Percentiles rank a stretch among this genome's conserved stretches.
These are phyloP conservation scores for Clivina fossor DNA, from an alignment of 2,888 invertebrate genomes.

Conservation along the genomic window DNA sequence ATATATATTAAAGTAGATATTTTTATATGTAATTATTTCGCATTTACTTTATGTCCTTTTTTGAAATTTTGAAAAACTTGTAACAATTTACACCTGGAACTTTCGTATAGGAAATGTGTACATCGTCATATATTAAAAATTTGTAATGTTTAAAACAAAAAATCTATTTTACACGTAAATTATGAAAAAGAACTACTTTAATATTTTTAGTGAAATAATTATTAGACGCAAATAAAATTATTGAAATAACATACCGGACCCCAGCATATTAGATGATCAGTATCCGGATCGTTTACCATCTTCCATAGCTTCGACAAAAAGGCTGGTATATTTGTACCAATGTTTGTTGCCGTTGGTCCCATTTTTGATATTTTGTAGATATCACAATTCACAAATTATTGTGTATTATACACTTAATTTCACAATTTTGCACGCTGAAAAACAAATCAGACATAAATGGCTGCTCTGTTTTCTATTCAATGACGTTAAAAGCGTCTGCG, in stretches of 20 bases:
- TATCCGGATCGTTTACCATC: constrained; percentile 87
- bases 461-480: constrained; percentile 15
- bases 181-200: too few relatives aligned
- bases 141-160: too few relatives aligned
- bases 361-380: constrained; percentile 54
- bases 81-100: too few relatives aligned
- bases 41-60: too few relatives aligned
- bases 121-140: too few relatives aligned
- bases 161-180: too few relatives aligned
- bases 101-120: too few relatives aligned
- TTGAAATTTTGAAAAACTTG: too few relatives aligned
- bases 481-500: constrained; percentile 29
- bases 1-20: too few relatives aligned
- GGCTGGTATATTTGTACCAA: constrained; percentile 76
- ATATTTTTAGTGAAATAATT: too few relatives aligned
- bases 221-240: too few relatives aligned
- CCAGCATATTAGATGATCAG: constrained; percentile 92
- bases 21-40: too few relatives aligned
- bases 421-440: constrained; percentile 28
- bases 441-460: constrained; percentile 31
- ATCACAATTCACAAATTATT: constrained; percentile 7
- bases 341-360: constrained; percentile 69
- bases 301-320: constrained; percentile 95
- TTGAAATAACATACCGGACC: constrained; percentile 80
- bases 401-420: constrained; percentile 26